These are phyloP conservation scores for Climacteris rufus DNA, from an alignment of 2,113 vertebrate species.

Conservation along the genomic window DNA sequence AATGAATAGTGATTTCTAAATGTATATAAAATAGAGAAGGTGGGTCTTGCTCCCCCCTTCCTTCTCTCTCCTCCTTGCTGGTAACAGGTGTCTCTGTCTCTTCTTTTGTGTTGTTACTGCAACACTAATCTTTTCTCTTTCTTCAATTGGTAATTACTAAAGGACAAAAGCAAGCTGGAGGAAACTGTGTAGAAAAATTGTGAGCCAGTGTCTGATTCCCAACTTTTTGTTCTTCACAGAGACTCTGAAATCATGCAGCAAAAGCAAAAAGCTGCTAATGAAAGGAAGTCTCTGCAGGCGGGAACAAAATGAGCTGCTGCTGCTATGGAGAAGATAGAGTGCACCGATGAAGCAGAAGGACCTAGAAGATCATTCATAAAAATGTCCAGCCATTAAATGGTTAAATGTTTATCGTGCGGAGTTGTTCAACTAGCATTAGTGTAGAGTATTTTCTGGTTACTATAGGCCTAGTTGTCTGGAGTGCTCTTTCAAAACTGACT, in stretches of 20 bases:
- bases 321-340: neutral
- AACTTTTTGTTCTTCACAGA: slow-evolving; percentile 41
- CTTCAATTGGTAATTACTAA: neutral
- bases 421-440: slow-evolving; percentile 44
- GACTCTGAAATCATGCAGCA: slow-evolving; percentile 81
- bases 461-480: slow-evolving; percentile 21
- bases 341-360: neutral
- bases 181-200: neutral
- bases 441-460: slow-evolving; percentile 26
- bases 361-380: slow-evolving; percentile 16
- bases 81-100: no score
- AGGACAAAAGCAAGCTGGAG: neutral
- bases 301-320: slow-evolving; percentile 62
- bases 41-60: no score
- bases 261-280: slow-evolving; percentile 77
- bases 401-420: slow-evolving; percentile 19
- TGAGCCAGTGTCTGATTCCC: neutral
- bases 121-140: neutral
- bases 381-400: neutral
- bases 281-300: slow-evolving; percentile 72
- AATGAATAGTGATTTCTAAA: no score
- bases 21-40: no score
- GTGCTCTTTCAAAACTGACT: slow-evolving; percentile 34
- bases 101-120: no score
- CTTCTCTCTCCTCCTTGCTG: no score